phyloP scores from a whole-genome alignment of 2,113 vertebrate genomes.

The Lanius collurio region DNA sequence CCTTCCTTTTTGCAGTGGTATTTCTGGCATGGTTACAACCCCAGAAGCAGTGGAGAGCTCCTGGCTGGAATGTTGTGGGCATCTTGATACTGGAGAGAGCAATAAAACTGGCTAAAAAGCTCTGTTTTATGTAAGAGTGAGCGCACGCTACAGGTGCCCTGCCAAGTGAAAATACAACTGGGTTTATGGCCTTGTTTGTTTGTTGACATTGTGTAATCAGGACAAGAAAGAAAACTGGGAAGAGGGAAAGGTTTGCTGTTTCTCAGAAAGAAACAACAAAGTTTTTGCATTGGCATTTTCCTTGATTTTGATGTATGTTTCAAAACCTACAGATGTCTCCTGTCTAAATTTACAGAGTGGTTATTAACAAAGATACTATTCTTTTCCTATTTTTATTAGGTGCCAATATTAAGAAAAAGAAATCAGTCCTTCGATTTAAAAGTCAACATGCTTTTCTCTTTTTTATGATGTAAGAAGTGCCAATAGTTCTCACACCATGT shows the following conservation, averaged over 20 bases:
- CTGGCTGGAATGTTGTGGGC: constrained; percentile 21
- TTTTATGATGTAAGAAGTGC: neutral
- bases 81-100: constrained; percentile 10
- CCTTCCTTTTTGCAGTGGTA: neutral
- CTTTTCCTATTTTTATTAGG: neutral
- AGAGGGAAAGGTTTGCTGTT: neutral
- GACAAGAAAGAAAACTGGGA: constrained; percentile 23
- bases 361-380: neutral
- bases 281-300: neutral
- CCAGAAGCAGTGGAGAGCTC: constrained; percentile 13
- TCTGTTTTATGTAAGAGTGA: constrained; percentile 48
- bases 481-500: neutral
- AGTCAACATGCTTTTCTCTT: neutral
- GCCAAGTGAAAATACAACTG: constrained; percentile 17
- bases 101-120: constrained; percentile 25
- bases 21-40: constrained; percentile 41
- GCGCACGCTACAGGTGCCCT: constrained; percentile 18
- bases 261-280: neutral
- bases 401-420: neutral
- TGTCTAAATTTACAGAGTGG: neutral
- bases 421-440: neutral
- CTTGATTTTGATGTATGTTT: neutral
- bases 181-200: constrained; percentile 57
- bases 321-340: neutral
- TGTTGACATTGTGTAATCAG: constrained; percentile 40